Evolutionary conservation across 2,797 vertebrate genomes (phyloP), one percentile per base, ranked within the genome.

Genomic region (Potorous gilbertii): DNA sequence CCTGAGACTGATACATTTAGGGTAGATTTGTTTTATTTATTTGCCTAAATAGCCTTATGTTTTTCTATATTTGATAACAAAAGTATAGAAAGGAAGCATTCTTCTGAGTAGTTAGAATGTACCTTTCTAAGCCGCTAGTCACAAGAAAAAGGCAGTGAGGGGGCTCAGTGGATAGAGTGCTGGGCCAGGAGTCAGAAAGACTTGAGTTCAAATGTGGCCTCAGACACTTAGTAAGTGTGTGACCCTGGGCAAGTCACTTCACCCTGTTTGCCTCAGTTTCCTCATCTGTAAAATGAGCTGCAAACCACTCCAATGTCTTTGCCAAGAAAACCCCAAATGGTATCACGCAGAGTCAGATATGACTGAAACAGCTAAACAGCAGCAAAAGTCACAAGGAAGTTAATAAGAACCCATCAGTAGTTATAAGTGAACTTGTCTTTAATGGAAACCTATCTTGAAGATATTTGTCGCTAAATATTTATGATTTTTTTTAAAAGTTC

Each of bases 11-110:
- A 81, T 1, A 52, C 94, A 91, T 27, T 93, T 55, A 21, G 1
- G 91, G 28, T 94, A 21, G 62, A 52, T 14, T 40, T 91, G n/a
- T 95, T 94, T 92, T n/a, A 54, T 94, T 93, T 91, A 52, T 96
- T 95, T 96, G 3, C 74, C 59, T 94, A 95, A 93, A 91, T 27
- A 29, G n/a, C 91, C 94, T 87, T 74, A 40, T 92, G 59, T 29
- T 54, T 91, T 40, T 91, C 55, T 90, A 56, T 18, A 10, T 93
- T 96, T 57, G 34, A 74, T 55, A 92, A 40, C 18, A 97, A 81
- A 57, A 91, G 11, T 90, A n/a, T 52, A 27, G 90, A 93, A 92
- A 95, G 92, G 56, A 96, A 94, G 74, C 87, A 12, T 56, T 54
- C 54, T 87, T 90, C 24, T 59, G 9, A 34, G 9, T 24, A 56